Base-by-base conservation (phyloP, 2,113 vertebrate species). In the Silurus meridionalis region DNA sequence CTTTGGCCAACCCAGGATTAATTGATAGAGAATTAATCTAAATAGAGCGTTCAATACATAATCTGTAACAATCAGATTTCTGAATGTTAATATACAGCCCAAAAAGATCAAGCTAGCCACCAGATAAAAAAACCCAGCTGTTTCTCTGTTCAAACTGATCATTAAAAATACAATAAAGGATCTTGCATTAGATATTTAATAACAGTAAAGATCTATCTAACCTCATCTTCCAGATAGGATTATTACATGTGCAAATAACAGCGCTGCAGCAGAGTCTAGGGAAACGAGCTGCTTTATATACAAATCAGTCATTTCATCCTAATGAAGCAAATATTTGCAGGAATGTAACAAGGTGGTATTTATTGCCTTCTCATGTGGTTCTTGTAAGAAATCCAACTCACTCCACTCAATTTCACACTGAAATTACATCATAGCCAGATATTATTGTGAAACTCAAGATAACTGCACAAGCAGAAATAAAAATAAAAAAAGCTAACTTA, bases 241-340 rank as follows among this genome's bases (percentile, higher is more conserved):
- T 53, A 71, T 71, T 71, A 58, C 81, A 64, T 83, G 81, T 15
- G 50, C 66, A 83, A 71, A 83, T 72, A 71, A 71, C 66, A 46
- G 25, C 52, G 72, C 78, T 48, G 58, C 78, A 80, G 58, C 10
- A 23, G 78, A 61, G 57, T 61, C 19, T 46, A 7, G 53, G 52
- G 19, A 61, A 80, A 80, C 0, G 25, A 57, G 50, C 50, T 67
- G 50, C 63, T 28, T 55, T 67, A 83, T 37, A 83, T 83, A 72
- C 67, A 83, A 57, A 71, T 72, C 66, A 46, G 66, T 71, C 66
- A 46, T 71, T 83, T 83, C 82, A 19, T 85, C 57, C 53, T 78
- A 85, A 85, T 74, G 55, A 77, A 78, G 83, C 72, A 77, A 85
- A 85, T 85, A 85, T 85, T 78, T 85, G 60, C 72, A 85, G 72